Evolutionary conservation across 1,140 invertebrate species (phyloP), one percentile per base, ranked within the genome.

Genomic region (Papilio helenus): DNA sequence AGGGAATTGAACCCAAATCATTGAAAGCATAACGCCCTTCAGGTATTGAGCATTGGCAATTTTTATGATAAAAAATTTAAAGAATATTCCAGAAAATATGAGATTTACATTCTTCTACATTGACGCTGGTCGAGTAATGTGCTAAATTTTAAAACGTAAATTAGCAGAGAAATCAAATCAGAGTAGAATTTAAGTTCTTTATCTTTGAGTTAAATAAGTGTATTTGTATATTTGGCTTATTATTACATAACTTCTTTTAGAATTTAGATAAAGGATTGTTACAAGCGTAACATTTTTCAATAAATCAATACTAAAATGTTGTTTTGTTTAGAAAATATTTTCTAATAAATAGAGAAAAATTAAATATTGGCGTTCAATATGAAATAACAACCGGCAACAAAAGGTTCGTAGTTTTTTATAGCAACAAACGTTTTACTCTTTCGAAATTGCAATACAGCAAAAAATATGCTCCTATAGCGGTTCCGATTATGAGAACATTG

Each of bases 401-500:
- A 65, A 65, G 14, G 12, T 65, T 29, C 2, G 20, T 65, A 42
- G 18, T 72, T 71, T 16, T 39, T 71, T 34, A 39, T n/a, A 42
- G 34, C 68, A 72, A 42, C 68, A 34, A 42, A 42, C 9, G n/a
- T n/a, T 72, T 73, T 46, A 23, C 44, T 49, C 1, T 46, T 73
- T 46, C n/a, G 49, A 73, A 73, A 49, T 73, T 49, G 42, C 72
- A 73, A 73, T 44, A 46, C 39, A 23, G 42, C 42, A 46, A 46
- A 46, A 73, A 73, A 73, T 73, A 73, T 49, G 44, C 42, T 73
- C 10, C 42, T 23, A 49, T 44, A 73, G 20, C 10, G 72, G 20
- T 42, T 23, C 72, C 72, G 72, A 73, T 73, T 73, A 73, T 46
- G 72, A 46, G 42, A 51, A 73, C 72, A 73, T 73, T 73, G 72